A percentile compares a stretch with the other conserved stretches of the same genome.
Conservation (phyloP, 2,797 vertebrate species). For the Prionace glauca region DNA sequence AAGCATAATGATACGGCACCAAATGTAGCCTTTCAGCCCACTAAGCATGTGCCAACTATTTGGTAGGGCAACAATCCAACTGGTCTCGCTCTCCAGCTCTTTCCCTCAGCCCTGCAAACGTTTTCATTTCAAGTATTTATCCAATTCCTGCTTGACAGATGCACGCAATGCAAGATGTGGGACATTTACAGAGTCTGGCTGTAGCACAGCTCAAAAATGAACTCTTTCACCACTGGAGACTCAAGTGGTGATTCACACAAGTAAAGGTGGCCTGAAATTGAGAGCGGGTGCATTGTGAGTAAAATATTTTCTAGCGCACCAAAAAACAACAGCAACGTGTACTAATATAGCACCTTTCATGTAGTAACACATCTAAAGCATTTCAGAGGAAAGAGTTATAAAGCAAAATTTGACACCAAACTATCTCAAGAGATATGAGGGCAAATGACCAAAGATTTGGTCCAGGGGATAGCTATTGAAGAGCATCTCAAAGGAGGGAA, state of each 20-base stretch:
- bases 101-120: background rate
- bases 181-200: background rate
- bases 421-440: background rate
- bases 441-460: background rate
- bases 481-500: background rate
- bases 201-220: background rate
- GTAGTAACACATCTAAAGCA: background rate
- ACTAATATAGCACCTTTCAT: background rate
- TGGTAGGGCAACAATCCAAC: background rate
- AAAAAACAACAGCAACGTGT: background rate
- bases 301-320: background rate
- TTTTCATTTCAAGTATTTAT: background rate
- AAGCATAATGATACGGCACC: too few species aligned
- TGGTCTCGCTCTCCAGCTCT: background rate
- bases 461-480: background rate
- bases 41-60: background rate
- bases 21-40: background rate
- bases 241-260: background rate
- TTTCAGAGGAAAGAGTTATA: background rate
- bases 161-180: background rate
- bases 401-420: background rate
- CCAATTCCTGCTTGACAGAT: background rate
- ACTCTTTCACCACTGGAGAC: background rate
- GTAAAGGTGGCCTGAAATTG: background rate
- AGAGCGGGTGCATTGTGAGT: background rate